Evolutionary conservation across 53 echinoderm and acorn worm species (phyloP), one percentile per base, ranked within the genome.

Genomic region (Stichopus horrens): DNA sequence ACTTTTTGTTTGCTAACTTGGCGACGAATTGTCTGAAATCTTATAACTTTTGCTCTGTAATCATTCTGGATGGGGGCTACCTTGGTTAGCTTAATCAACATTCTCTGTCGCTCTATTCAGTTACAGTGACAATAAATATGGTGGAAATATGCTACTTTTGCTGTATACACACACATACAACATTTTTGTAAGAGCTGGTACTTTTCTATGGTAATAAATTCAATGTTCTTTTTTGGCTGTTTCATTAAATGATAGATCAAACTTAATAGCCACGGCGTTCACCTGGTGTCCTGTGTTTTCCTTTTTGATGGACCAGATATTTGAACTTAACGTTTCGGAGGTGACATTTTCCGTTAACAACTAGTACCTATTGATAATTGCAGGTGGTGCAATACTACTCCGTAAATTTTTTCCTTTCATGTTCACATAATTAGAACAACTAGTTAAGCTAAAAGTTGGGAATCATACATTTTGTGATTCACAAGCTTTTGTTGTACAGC

Each of bases 291-390:
- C 53, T 53, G 23, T 9, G 55, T 79, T 53, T 79, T 54, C 55
- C n/a, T 79, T 52, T 52, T 10, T n/a, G 53, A 13, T 37, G 11
- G 53, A 79, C 79, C 11, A n/a, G 79, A 9, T 54, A n/a, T 5
- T 79, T 11, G n/a, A 54, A 52, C 10, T 79, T 79, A 10, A 11
- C 51, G 79, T 79, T 79, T 79, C 79, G 55, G 79, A 79, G 79
- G 79, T 79, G 79, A 54, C 79, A 79, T 79, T 79, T 79, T 79
- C 79, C 79, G 79, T 53, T 79, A 23, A 79, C 53, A 79, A 79
- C 11, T 54, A 18, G 79, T 79, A 79, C 79, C 79, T 79, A 79
- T 52, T 8, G 5, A 52, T 79, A 10, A 54, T 7, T 53, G 5
- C 52, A 52, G 7, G 10, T 52, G 53, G 52, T 23, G 52, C 5